These are phyloP conservation scores for Myotis lucifugus DNA, from an alignment of 2,113 vertebrate genomes.

Conservation along the genomic window DNA sequence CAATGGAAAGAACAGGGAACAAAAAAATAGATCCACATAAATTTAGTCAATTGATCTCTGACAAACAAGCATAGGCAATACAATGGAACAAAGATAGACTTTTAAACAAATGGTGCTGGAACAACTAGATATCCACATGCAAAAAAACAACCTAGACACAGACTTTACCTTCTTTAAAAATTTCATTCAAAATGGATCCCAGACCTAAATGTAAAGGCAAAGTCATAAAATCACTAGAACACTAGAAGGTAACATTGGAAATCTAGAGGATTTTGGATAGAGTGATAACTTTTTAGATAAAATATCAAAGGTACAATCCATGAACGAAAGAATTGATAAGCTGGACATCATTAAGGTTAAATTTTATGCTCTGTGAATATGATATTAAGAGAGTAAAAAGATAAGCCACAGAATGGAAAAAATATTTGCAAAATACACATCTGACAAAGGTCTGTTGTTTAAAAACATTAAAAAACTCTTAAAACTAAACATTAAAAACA, in stretches of 20 bases:
- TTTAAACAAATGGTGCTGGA: neutral
- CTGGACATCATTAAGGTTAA: neutral
- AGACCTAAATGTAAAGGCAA: neutral
- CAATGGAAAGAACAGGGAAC: neutral
- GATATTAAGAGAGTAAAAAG: neutral
- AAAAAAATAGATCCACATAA: neutral
- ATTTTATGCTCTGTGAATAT: neutral
- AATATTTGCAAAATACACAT: neutral
- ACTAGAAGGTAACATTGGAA: neutral
- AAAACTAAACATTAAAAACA: neutral
- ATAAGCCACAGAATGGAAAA: neutral
- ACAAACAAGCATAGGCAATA: neutral
- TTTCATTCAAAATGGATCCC: neutral
- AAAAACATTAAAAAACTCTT: neutral
- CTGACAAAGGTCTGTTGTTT: neutral
- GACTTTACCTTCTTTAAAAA: neutral
- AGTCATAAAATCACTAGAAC: neutral
- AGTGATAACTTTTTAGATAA: neutral
- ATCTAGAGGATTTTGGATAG: neutral
- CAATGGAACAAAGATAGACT: neutral
- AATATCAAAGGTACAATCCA: neutral
- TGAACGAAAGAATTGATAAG: slow-evolving; percentile 8
- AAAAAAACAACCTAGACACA: neutral
- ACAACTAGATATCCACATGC: neutral
- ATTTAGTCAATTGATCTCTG: neutral